Evolutionary conservation across 2,797 vertebrate genomes (phyloP), one percentile per base, ranked within the genome.

Genomic region (Danio kyathit): DNA sequence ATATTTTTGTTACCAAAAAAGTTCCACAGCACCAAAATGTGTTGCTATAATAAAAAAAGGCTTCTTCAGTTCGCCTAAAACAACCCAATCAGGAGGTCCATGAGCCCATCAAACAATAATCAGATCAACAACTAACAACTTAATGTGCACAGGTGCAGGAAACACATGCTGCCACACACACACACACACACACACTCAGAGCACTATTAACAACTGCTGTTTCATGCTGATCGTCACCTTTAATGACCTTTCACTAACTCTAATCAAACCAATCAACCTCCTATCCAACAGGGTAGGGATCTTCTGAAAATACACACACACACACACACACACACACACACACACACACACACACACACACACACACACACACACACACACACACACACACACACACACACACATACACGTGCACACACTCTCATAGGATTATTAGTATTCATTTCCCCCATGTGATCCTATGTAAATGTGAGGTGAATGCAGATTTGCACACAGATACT

Each of bases 151-250:
- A 67, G 41, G 73, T 17, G 65, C 59, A 70, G 76, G 56, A 72
- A 48, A 52, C 11, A 17, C 19, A 56, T 41, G 17, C 66, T 71
- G 14, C 41, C 46, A 51, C 51, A 16, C 21, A 14, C 43, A 52
- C 46, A 44, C 40, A 52, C n/a, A 61, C 40, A 57, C n/a, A 64
- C 14, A 54, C 19, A n/a, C 41, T 14, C 65, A 69, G 6, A 61
- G 21, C 2, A 49, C 49, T 54, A 83, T 65, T 17, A 82, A 74
- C 67, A 10, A 56, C n/a, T 60, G 19, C 51, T 66, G 6, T 48
- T 57, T 76, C 80, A 79, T 60, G 83, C 73, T 51, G 81, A 77
- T 87, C 79, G 86, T 88, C 86, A 88, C 87, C 82, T 88, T 86
- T 86, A 86, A 81, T 89, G 80, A 86, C 86, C 80, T 84, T 85